Conservation (phyloP, 2,797 vertebrate species). For the Syncerus caffer region DNA sequence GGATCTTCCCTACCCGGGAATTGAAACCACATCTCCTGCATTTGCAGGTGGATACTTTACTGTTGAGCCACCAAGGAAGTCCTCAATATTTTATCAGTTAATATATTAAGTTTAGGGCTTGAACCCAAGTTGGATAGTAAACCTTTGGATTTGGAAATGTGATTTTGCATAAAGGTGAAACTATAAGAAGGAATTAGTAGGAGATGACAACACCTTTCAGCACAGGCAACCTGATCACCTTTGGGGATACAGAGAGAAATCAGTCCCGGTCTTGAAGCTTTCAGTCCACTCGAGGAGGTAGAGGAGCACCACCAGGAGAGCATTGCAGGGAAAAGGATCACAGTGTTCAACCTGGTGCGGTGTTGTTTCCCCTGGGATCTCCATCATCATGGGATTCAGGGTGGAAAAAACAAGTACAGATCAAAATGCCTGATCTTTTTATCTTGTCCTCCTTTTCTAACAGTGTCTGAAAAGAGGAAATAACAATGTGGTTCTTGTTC, state of each 20-base stretch:
- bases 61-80: background rate
- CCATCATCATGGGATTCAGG: background rate
- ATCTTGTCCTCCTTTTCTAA: background rate
- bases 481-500: background rate
- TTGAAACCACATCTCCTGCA: background rate
- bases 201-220: background rate
- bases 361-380: background rate
- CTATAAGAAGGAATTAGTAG: background rate
- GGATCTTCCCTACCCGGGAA: background rate
- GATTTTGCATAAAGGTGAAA: background rate
- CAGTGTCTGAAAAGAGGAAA: background rate
- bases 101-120: background rate
- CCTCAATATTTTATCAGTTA: background rate
- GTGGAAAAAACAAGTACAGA: background rate
- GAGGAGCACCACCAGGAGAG: background rate
- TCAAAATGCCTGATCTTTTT: background rate
- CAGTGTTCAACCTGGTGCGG: accelerated
- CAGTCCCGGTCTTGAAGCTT: background rate
- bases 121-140: background rate
- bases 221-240: too few relatives aligned
- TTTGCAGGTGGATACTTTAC: background rate
- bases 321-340: background rate
- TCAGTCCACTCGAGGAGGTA: background rate
- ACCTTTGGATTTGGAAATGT: background rate
- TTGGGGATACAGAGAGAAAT: background rate